Percentiles rank a stretch among this genome's conserved stretches.
Conservation (phyloP, 2,888 invertebrate genomes). For the Lingula anatina region DNA sequence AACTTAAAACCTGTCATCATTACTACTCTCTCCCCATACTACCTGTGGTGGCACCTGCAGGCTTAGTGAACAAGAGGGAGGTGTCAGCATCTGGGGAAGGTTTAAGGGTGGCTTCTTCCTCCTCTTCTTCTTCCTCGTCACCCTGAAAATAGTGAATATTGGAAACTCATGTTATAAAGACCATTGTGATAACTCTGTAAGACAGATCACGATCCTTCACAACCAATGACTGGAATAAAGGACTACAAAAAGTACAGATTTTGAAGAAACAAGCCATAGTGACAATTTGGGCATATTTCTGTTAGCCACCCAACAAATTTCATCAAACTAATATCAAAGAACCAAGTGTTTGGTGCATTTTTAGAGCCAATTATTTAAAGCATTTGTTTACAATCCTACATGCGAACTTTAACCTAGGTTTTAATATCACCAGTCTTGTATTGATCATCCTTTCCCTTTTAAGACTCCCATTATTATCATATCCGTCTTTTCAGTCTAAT, state of each 20-base stretch:
- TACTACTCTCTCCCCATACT: no score
- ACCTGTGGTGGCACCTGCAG: conserved; percentile 23
- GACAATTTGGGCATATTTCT: background rate
- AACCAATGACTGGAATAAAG: background rate
- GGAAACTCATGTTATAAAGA: background rate
- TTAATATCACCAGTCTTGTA: no score
- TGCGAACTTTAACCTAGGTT: no score
- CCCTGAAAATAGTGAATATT: conserved; percentile 8
- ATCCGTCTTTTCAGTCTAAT: no score
- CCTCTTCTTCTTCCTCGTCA: conserved; percentile 40
- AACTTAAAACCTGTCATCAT: no score
- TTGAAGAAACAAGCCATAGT: background rate
- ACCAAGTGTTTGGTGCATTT: no score
- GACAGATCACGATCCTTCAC: background rate
- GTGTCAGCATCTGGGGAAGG: conserved; percentile 90
- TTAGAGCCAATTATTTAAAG: no score
- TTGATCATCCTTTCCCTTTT: no score
- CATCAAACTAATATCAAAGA: no score
- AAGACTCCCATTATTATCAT: no score
- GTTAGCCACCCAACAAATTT: no score
- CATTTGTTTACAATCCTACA: no score
- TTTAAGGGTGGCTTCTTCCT: conserved; percentile 51
- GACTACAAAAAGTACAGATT: background rate
- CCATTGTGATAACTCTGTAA: background rate
- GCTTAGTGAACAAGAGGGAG: conserved; percentile 71